Conservation (phyloP, 2,797 vertebrate species). For the Enteromius paludinosus region DNA sequence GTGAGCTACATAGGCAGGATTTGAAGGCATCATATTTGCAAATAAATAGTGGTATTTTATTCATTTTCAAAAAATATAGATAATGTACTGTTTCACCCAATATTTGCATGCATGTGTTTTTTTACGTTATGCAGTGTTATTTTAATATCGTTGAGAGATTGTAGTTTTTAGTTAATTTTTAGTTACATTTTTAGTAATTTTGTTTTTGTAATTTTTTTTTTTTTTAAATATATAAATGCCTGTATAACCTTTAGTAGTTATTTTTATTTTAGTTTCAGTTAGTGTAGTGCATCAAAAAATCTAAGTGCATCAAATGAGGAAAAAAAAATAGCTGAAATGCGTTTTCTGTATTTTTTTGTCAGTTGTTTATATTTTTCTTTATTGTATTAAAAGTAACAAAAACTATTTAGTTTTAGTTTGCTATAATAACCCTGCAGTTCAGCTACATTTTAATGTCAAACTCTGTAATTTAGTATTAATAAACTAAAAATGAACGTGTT, state of each 20-base stretch:
- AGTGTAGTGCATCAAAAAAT: neutral
- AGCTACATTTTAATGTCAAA: neutral
- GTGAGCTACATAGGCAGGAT: neutral
- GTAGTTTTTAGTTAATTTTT: no score
- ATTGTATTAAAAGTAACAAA: neutral
- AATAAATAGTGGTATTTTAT: no score
- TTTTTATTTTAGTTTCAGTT: neutral
- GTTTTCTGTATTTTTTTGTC: neutral
- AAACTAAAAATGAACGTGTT: neutral
- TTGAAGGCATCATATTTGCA: neutral
- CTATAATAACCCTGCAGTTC: neutral
- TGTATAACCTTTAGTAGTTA: neutral
- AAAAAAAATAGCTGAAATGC: neutral
- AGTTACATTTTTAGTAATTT: no score
- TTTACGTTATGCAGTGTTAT: neutral
- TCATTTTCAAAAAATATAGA: neutral
- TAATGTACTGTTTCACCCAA: neutral
- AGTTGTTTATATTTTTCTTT: neutral
- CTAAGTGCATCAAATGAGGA: neutral
- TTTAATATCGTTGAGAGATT: neutral
- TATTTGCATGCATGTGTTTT: neutral
- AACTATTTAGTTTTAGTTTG: neutral
- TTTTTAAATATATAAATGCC: neutral
- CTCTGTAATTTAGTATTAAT: neutral
- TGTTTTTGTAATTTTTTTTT: no score